Evolutionary conservation across 2,113 vertebrate species (phyloP), one percentile per base, ranked within the genome.

Genomic region (Peromyscus leucopus): DNA sequence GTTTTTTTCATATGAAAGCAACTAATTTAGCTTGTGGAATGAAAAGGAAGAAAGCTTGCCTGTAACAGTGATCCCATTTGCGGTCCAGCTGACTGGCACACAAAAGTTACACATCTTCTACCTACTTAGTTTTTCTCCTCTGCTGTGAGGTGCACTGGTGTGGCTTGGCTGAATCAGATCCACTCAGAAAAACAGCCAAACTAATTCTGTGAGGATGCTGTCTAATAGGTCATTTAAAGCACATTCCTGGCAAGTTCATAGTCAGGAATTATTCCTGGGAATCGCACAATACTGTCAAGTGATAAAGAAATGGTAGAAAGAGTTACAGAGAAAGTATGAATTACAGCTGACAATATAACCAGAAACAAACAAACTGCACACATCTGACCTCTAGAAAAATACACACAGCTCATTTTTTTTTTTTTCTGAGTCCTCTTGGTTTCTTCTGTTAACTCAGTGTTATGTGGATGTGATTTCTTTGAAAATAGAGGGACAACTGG

Each of bases 1-100:
- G 95, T 36, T 92, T 96, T 42, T 76, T 91, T 61, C 84, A 71
- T 55, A 51, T 36, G 87, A 97, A 98, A 98, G 83, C 93, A 97
- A 74, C 36, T 94, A 0, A 90, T 79, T 82, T 89, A 94, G 71
- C 75, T 91, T 95, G 39, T 87, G 78, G 84, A 90, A 97, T 91
- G 0, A 15, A 98, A 97, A 96, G 95, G 95, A 98, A 98, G 24
- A 26, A 74, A 98, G 10, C 21, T 36, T 91, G 95, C 5, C 91
- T 93, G 92, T 96, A 97, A 87, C 31, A 94, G 57, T 89, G 80
- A 93, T 94, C 90, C 93, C 61, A 36, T 72, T 90, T 86, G 95
- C 69, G 71, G 90, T 76, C 94, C 94, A 89, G 76, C 89, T 96
- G 86, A 97, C 76, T 1, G 46, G 89, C 46, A 75, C 87, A 97